Evolutionary conservation across 2,888 invertebrate species (phyloP), one percentile per base, ranked within the genome.

Genomic region (Pollenia amentaria): DNA sequence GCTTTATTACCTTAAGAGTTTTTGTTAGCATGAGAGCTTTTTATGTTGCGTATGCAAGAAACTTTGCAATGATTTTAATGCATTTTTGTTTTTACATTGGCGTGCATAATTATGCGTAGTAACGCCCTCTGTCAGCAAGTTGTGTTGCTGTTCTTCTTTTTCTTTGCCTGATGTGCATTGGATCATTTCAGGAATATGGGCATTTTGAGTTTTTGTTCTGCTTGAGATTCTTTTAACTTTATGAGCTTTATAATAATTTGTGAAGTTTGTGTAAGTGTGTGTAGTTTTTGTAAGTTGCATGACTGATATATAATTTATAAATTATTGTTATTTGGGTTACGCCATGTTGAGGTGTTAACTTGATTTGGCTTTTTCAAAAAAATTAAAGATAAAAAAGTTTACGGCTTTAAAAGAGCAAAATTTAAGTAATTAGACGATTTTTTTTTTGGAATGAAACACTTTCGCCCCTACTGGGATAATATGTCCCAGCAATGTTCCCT

Each of bases 81-180:
- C 73, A 10, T 42, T 51, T 48, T 64, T 55, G 14, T 40, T 14
- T 38, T 40, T 53, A 42, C 57, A 57, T 72, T 62, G 65, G 70
- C 87, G 89, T 89, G 90, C 91, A 91, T 91, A 91, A 91, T 91
- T 91, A 91, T 91, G 90, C 91, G 87, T 89, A 89, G 91, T 88
- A 91, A 91, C 91, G 91, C 91, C 91, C 90, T 90, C 90, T 91
- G 91, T 91, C 91, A 91, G 91, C 91, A 85, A 87, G 76, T 84
- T 46, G 10, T 29, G 40, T 16, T 70, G 70, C 48, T 79, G 44
- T 48, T 29, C 4, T 29, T 29, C 29, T 3, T 29, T 29, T 53
- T 51, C 18, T 55, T 77, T 29, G n/a, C 16, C 51, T 48, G 64
- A 53, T 40, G 38, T 11, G 46, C 29, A 9, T 57, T 29, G 70